Conservation (phyloP, 2,888 invertebrate genomes). For the Macroteleia sp. region DNA sequence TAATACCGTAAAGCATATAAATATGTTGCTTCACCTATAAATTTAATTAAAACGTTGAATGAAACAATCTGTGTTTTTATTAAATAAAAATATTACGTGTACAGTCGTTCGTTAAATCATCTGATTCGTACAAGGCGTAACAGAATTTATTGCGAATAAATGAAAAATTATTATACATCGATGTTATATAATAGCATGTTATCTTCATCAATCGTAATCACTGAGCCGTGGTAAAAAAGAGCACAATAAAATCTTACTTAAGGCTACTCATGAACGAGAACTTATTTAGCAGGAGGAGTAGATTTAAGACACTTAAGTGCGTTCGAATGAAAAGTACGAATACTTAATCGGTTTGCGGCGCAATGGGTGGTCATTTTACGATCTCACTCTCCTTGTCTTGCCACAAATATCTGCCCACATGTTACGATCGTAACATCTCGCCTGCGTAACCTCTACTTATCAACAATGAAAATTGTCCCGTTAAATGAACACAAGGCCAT, state of each 20-base stretch:
- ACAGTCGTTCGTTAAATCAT: too few relatives aligned
- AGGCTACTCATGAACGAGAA: slow-evolving; percentile 7
- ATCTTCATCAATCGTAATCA: slow-evolving; percentile 6
- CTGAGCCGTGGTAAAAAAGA: slow-evolving; percentile 3
- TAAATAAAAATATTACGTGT: too few relatives aligned
- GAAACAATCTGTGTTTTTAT: too few relatives aligned
- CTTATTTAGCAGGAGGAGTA: slow-evolving; percentile 13
- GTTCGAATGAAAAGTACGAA: slow-evolving; percentile 10
- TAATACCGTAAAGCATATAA: too few relatives aligned
- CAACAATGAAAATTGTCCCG: slow-evolving; percentile 36
- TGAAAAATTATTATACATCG: slow-evolving; percentile 1
- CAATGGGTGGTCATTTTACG: slow-evolving; percentile 43
- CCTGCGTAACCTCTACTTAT: slow-evolving; percentile 28
- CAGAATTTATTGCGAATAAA: slow-evolving; percentile 7
- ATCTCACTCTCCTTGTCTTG: slow-evolving; percentile 46
- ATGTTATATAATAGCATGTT: slow-evolving; percentile 1
- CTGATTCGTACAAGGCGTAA: background rate
- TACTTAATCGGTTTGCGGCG: slow-evolving; percentile 21
- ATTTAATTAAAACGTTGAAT: too few relatives aligned
- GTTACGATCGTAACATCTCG: slow-evolving; percentile 37
- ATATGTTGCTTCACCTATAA: too few relatives aligned
- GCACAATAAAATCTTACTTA: slow-evolving; percentile 2
- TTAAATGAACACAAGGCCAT: slow-evolving; percentile 32
- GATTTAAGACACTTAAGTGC: slow-evolving; percentile 12
- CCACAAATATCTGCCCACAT: slow-evolving; percentile 35